These are phyloP conservation scores for Plodia interpunctella DNA, from an alignment of 1,140 invertebrate genomes.

Conservation along the genomic window DNA sequence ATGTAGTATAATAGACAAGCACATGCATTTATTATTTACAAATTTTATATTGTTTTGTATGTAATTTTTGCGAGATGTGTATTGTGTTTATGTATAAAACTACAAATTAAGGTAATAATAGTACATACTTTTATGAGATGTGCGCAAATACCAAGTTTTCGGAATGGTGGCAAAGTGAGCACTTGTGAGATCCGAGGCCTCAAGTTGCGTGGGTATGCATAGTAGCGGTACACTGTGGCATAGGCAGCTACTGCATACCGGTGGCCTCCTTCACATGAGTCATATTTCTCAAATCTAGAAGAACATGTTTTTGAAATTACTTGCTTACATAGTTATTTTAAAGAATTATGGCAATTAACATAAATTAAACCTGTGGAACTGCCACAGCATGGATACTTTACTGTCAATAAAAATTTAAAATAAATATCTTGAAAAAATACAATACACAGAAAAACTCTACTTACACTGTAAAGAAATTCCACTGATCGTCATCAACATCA, in stretches of 20 bases:
- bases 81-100: too few species aligned
- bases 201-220: slow-evolving; percentile 91
- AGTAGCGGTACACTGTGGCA: slow-evolving; percentile 95
- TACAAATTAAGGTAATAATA: too few species aligned
- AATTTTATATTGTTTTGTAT: too few species aligned
- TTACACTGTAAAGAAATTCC: slow-evolving; percentile 95
- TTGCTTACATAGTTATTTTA: too few species aligned
- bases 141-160: slow-evolving; percentile 89
- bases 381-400: too few species aligned
- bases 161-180: slow-evolving; percentile 93
- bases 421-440: too few species aligned
- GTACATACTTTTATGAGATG: slow-evolving; percentile 75
- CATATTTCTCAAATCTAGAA: slow-evolving; percentile 89
- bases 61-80: too few species aligned
- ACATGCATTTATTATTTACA: too few species aligned
- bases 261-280: slow-evolving; percentile 77
- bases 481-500: slow-evolving; percentile 94
- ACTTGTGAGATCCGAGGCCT: slow-evolving; percentile 95
- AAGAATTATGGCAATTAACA: too few species aligned
- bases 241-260: slow-evolving; percentile 92
- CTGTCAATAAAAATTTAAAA: too few species aligned
- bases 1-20: too few species aligned
- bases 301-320: not conserved
- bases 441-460: slow-evolving; percentile 47
- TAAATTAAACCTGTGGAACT: too few species aligned